Percentiles rank a stretch among this genome's conserved stretches.
These are phyloP conservation scores for Numenius phaeopus DNA, from an alignment of 2,797 vertebrate species.

Conservation along the genomic window DNA sequence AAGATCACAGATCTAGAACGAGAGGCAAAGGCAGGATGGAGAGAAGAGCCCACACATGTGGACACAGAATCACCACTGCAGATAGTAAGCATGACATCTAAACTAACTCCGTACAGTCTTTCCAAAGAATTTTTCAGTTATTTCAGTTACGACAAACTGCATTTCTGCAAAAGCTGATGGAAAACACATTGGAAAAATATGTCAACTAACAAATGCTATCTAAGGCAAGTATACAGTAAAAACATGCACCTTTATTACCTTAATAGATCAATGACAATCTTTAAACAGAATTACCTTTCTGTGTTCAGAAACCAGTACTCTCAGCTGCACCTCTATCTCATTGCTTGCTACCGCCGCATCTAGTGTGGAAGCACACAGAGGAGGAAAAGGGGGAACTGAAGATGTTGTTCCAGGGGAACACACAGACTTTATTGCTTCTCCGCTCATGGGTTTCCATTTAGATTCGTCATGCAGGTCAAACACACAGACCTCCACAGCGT, in stretches of 20 bases:
- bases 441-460: conserved; percentile 97
- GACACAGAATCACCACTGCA: neutral
- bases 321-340: conserved; percentile 92
- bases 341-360: conserved; percentile 89
- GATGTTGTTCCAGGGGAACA: conserved; percentile 86
- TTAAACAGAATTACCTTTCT: conserved; percentile 87
- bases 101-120: neutral
- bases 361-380: conserved; percentile 86
- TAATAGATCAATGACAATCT: neutral
- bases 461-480: conserved; percentile 91
- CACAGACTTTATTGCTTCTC: conserved; percentile 92
- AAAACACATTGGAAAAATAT: neutral
- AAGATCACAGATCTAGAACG: neutral
- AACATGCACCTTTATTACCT: neutral
- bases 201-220: neutral
- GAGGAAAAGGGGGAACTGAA: conserved; percentile 88
- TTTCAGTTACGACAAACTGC: neutral
- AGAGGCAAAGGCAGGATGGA: neutral
- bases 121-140: neutral
- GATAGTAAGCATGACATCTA: neutral
- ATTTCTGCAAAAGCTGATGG: neutral
- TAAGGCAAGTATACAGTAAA: neutral
- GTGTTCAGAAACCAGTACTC: conserved; percentile 90
- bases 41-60: neutral
- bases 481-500: conserved; percentile 90